phyloP scores from a whole-genome alignment of 2,888 invertebrate species.

The Drosophila colorata region DNA sequence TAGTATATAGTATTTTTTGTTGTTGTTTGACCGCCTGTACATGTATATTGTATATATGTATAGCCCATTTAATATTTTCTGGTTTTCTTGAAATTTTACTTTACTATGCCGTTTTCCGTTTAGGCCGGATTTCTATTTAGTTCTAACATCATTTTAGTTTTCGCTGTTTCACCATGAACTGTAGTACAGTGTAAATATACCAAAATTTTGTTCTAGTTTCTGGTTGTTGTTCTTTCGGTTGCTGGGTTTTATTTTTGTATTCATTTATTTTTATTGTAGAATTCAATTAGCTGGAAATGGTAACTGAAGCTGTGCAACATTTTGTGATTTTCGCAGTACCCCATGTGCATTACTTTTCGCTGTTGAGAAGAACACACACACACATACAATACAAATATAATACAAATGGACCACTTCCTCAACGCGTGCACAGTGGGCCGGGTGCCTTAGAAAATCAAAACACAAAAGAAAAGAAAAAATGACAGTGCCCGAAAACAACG shows the following conservation, averaged over 20 bases:
- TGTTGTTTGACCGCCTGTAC: conserved; percentile 50
- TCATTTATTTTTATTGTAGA: conserved; percentile 13
- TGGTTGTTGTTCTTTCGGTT: conserved; percentile 11
- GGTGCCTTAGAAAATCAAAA: background rate
- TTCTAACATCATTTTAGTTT: conserved; percentile 20
- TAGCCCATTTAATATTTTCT: conserved; percentile 36
- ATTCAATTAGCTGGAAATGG: conserved; percentile 35
- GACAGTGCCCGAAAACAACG: conserved; percentile 20
- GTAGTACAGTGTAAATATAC: conserved; percentile 51
- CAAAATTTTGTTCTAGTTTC: conserved; percentile 42
- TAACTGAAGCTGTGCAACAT: conserved; percentile 50
- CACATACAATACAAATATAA: conserved; percentile 10
- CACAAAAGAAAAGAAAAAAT: background rate
- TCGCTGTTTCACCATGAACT: conserved; percentile 21
- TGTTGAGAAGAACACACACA: conserved; percentile 51
- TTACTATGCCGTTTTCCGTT: conserved; percentile 22
- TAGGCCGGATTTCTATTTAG: conserved; percentile 37
- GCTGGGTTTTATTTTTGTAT: background rate
- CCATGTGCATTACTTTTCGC: conserved; percentile 34
- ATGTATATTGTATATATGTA: conserved; percentile 40
- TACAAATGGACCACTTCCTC: conserved; percentile 18
- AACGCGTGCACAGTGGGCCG: conserved; percentile 49
- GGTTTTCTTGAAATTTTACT: conserved; percentile 20
- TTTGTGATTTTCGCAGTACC: conserved; percentile 51
- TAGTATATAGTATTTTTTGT: conserved; percentile 36